Base-by-base conservation (phyloP, 2,888 invertebrate genomes). In the Mimumesa dahlbomi region DNA sequence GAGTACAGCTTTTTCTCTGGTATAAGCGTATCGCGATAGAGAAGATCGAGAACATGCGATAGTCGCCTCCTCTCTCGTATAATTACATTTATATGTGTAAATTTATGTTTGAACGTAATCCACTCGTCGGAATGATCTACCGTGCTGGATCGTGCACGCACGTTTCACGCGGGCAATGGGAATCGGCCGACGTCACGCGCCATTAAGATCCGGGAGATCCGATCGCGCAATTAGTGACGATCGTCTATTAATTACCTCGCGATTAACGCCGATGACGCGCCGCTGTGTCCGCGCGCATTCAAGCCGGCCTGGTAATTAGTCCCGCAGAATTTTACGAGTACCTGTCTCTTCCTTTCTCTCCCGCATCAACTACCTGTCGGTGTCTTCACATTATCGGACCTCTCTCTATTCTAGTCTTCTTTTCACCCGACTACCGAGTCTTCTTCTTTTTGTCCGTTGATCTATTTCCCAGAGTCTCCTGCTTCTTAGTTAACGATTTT, bases 261-360 rank as follows among this genome's bases (percentile, higher is more conserved):
- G 81, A 77, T 75, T 79, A 82, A 76, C 78, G 49, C 50, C 68
- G 68, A 77, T 73, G 77, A 81, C 76, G 69, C 71, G 64, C 53
- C 56, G 45, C 40, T 48, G 79, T 63, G 66, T 75, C 74, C 72
- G 76, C 69, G 69, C 22, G 58, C 58, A 53, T 63, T 65, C 65
- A 63, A 25, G 62, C 52, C 42, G 49, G 53, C 38, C 61, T 40
- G 59, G 57, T 75, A 83, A 85, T 84, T 84, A 85, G 72, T 75
- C 63, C 68, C 72, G 78, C 73, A 71, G 72, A 82, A 82, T 84
- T 83, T 84, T 81, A 84, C 84, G 80, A 34, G 1, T 19, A 14
- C 50, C 3, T 40, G n/a, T 38, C 52, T 16, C 52, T 42, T 36
- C 45, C 29, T n/a, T 19, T 5, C 34, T 18, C 21, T 1, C 22